phyloP scores from a whole-genome alignment of 2,888 invertebrate genomes.

The Strigamia transsilvanica region DNA sequence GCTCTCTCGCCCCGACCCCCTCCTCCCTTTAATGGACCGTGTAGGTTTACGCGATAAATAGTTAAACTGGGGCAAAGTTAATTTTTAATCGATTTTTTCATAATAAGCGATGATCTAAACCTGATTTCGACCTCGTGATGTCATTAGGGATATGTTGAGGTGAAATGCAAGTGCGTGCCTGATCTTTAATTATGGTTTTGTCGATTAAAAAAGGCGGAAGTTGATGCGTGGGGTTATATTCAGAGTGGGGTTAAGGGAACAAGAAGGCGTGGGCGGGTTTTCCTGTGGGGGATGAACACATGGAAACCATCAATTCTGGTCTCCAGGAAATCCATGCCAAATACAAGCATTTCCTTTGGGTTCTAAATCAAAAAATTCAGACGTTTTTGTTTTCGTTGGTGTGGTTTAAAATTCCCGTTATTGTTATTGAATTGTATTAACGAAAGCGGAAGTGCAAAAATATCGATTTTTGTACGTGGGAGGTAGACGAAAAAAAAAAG shows the following conservation, averaged over 20 bases:
- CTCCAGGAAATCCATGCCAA: slow-evolving; percentile 28
- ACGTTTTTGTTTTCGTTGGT: neutral
- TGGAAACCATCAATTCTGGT: slow-evolving; percentile 34
- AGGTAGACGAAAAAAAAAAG: neutral
- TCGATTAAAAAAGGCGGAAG: slow-evolving; percentile 24
- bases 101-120: neutral
- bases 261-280: slow-evolving; percentile 31
- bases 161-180: neutral
- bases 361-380: neutral
- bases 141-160: neutral
- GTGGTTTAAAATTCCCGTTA: neutral
- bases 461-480: neutral
- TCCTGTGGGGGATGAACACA: slow-evolving; percentile 34
- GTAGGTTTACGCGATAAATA: neutral
- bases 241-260: slow-evolving; percentile 4
- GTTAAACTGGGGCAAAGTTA: neutral
- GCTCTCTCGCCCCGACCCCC: neutral
- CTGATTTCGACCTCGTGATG: neutral
- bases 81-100: neutral
- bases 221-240: neutral
- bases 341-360: neutral
- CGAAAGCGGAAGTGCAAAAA: neutral
- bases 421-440: neutral
- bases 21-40: neutral
- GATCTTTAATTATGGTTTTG: neutral